Conservation (phyloP, 2,113 vertebrate genomes). For the Patagioenas fasciata region DNA sequence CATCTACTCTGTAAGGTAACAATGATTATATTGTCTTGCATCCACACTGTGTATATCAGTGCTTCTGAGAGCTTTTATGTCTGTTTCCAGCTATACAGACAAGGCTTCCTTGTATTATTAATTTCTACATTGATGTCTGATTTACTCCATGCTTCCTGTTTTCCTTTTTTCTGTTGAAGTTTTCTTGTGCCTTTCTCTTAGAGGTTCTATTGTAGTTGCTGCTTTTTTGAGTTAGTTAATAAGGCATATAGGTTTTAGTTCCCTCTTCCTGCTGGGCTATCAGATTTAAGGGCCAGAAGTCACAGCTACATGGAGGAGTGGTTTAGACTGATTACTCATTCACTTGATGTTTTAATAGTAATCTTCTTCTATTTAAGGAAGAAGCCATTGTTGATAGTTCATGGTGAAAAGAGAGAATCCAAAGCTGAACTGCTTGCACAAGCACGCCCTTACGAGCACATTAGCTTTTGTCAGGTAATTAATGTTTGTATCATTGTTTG, state of each 20-base stretch:
- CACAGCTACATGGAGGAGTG: neutral
- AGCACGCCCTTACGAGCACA: slow-evolving; percentile 84
- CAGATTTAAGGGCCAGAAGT: neutral
- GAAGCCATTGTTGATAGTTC: slow-evolving; percentile 88
- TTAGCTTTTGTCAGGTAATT: slow-evolving; percentile 92
- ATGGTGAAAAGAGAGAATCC: slow-evolving; percentile 93
- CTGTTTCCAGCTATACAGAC: neutral
- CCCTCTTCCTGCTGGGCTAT: neutral
- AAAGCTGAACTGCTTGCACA: slow-evolving; percentile 87
- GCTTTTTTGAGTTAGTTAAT: neutral
- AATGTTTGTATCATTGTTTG: neutral
- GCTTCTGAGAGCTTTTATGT: neutral
- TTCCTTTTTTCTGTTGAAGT: neutral
- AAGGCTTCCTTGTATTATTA: neutral
- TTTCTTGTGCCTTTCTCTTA: neutral
- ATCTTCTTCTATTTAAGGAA: slow-evolving; percentile 74
- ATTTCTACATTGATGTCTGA: neutral
- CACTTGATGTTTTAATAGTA: neutral
- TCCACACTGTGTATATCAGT: neutral
- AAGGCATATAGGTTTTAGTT: neutral
- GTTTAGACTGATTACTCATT: neutral
- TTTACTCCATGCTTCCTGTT: neutral
- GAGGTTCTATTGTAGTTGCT: neutral
- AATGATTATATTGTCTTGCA: neutral
- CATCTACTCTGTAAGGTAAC: neutral